phyloP scores from a whole-genome alignment of 2,797 vertebrate species.

The Sciurus vulgaris region DNA sequence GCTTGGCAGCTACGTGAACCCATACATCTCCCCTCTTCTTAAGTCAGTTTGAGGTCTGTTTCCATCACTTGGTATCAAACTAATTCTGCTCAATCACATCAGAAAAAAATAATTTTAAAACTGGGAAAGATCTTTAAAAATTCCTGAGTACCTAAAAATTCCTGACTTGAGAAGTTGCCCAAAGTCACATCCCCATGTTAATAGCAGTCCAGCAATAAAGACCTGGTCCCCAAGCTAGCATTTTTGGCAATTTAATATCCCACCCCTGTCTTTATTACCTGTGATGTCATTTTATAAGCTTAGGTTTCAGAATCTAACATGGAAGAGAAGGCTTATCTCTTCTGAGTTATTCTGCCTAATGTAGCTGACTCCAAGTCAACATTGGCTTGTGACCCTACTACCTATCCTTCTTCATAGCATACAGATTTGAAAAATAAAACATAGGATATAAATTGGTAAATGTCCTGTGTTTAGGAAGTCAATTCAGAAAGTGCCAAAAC shows the following conservation, averaged over 20 bases:
- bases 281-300: background rate
- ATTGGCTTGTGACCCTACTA: background rate
- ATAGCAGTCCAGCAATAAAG: background rate
- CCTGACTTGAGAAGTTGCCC: background rate
- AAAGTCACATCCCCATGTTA: background rate
- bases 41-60: background rate
- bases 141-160: background rate
- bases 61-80: background rate
- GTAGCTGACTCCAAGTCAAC: background rate
- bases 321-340: background rate
- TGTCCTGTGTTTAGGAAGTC: background rate
- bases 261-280: background rate
- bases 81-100: background rate
- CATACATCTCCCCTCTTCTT: background rate
- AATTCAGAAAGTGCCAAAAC: background rate
- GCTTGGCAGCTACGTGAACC: slow-evolving; percentile 1
- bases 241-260: background rate
- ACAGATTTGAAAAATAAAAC: slow-evolving; percentile 21
- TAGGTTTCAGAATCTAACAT: background rate
- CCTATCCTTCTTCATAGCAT: background rate
- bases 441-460: background rate
- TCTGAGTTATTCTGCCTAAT: background rate
- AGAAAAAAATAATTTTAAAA: slow-evolving; percentile 3
- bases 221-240: background rate
- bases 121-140: background rate